These are phyloP conservation scores for Paracyclopina nana DNA, from an alignment of 1,140 invertebrate genomes.

Conservation along the genomic window DNA sequence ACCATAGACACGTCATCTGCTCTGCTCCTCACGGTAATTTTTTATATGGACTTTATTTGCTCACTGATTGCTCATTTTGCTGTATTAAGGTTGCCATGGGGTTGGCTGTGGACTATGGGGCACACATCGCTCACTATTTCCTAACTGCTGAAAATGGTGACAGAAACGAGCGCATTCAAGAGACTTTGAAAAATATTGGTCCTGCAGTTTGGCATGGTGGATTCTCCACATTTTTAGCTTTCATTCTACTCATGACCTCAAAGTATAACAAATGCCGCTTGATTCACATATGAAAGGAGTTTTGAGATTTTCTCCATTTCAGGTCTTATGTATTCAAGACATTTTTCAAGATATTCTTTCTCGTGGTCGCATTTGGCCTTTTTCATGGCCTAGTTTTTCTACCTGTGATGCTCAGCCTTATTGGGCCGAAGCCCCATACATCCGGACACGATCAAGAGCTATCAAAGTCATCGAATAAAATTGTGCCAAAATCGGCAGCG, in stretches of 20 bases:
- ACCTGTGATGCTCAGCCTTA: conserved; percentile 33
- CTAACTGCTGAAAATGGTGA: conserved; percentile 27
- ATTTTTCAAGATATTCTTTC: conserved; percentile 39
- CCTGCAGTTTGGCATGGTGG: conserved; percentile 34
- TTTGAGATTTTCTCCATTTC: no score
- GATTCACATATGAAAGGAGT: conserved; percentile 45
- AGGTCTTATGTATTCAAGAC: conserved; percentile 31
- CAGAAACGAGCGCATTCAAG: conserved; percentile 28
- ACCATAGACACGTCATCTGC: conserved; percentile 37
- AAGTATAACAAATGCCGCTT: no score
- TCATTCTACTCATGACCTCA: conserved; percentile 29
- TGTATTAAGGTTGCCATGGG: no score
- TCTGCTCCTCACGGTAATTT: conserved; percentile 29
- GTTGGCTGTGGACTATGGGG: conserved; percentile 37
- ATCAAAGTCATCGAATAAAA: no score
- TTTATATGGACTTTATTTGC: no score
- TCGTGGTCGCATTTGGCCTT: conserved; percentile 36
- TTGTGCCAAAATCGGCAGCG: no score
- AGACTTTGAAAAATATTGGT: conserved; percentile 28
- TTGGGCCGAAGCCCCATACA: no score
- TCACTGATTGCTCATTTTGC: no score
- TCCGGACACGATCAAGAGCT: no score
- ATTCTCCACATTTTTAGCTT: conserved; percentile 33
- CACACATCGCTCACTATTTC: conserved; percentile 35
- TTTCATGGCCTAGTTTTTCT: conserved; percentile 36